These are phyloP conservation scores for Periophthalmus magnuspinnatus DNA, from an alignment of 2,797 vertebrate species.

Conservation along the genomic window DNA sequence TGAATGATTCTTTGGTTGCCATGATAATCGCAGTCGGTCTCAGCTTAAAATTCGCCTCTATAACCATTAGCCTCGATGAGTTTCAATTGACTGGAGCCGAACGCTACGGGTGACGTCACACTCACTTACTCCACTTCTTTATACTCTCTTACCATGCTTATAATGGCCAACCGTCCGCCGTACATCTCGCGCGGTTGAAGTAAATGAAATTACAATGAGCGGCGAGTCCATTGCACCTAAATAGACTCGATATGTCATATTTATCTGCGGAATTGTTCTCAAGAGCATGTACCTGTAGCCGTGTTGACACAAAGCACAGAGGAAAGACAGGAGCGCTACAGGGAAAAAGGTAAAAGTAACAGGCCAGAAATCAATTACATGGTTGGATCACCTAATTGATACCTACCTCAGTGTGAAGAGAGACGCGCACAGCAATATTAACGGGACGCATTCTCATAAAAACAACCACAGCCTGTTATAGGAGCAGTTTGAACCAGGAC, in stretches of 20 bases:
- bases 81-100: no score
- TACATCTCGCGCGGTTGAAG: slow-evolving; percentile 2
- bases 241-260: slow-evolving; percentile 56
- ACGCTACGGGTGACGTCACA: no score
- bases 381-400: slow-evolving; percentile 76
- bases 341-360: slow-evolving; percentile 65
- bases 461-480: slow-evolving; percentile 37
- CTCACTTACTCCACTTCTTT: no score
- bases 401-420: slow-evolving; percentile 71
- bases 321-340: slow-evolving; percentile 52
- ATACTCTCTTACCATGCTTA: neutral
- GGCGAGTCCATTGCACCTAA: slow-evolving; percentile 32
- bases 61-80: no score
- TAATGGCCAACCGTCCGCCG: slow-evolving; percentile 54
- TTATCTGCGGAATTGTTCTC: slow-evolving; percentile 41
- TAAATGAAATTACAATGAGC: slow-evolving; percentile 56
- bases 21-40: no score
- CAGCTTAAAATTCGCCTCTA: no score
- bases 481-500: slow-evolving; percentile 29
- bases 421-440: slow-evolving; percentile 63
- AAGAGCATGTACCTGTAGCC: slow-evolving; percentile 55
- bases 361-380: slow-evolving; percentile 82
- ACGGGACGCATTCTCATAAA: slow-evolving; percentile 38
- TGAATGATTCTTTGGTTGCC: no score
- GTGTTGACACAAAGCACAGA: slow-evolving; percentile 54